phyloP scores from a whole-genome alignment of 2,113 vertebrate genomes.

The Notechis scutatus region DNA sequence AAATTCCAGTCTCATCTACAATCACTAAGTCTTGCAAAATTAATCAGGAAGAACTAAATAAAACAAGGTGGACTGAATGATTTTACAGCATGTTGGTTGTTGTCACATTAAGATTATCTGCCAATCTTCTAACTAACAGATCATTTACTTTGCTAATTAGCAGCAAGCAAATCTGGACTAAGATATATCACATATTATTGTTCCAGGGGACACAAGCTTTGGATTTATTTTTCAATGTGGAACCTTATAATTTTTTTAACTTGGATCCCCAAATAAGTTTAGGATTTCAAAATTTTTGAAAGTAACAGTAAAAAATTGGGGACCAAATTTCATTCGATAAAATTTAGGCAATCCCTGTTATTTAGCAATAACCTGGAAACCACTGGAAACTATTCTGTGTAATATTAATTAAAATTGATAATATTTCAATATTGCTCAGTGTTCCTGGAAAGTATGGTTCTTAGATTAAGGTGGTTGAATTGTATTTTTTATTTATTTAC shows the following conservation, averaged over 20 bases:
- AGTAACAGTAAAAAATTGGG: background rate
- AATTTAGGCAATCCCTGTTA: background rate
- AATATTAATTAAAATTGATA: background rate
- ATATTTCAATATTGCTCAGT: background rate
- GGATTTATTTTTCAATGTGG: background rate
- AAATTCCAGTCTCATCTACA: slow-evolving; percentile 23
- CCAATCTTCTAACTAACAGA: background rate
- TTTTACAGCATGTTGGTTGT: slow-evolving; percentile 30
- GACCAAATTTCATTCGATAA: background rate
- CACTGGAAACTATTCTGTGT: background rate
- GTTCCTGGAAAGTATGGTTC: background rate
- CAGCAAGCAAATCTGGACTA: background rate
- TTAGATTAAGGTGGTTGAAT: background rate
- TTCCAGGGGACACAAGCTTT: background rate
- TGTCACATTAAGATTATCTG: background rate
- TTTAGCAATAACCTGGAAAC: background rate
- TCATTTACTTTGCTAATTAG: background rate
- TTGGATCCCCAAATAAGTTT: rapidly evolving
- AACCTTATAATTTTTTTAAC: background rate
- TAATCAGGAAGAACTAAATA: slow-evolving; percentile 36
- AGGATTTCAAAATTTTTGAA: background rate
- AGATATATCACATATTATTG: background rate
- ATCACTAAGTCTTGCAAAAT: slow-evolving; percentile 34
- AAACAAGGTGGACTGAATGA: slow-evolving; percentile 41
- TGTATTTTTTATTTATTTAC: background rate